Percentiles rank a stretch among this genome's conserved stretches.
phyloP scores from a whole-genome alignment of 2,888 invertebrate genomes.

The Baronia brevicornis region DNA sequence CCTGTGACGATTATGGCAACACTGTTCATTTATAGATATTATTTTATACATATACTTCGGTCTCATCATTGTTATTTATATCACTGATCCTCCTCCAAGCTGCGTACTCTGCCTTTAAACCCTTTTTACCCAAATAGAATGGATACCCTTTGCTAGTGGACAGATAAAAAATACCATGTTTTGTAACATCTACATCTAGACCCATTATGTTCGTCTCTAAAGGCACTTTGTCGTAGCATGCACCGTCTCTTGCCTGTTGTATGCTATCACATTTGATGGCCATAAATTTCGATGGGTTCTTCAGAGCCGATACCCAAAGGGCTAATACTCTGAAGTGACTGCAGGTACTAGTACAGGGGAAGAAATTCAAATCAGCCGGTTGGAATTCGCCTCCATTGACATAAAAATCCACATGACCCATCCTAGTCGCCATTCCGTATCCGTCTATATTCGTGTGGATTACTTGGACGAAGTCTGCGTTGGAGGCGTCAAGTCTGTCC shows the following conservation, averaged over 20 bases:
- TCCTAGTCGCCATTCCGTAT: slow-evolving; percentile 56
- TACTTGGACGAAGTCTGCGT: slow-evolving; percentile 61
- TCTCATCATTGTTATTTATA: slow-evolving; percentile 47
- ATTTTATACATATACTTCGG: slow-evolving; percentile 50
- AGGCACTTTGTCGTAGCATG: slow-evolving; percentile 42
- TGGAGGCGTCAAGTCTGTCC: slow-evolving; percentile 44
- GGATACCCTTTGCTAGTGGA: slow-evolving; percentile 51
- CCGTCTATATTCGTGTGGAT: slow-evolving; percentile 67
- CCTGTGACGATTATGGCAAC: no score
- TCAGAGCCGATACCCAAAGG: slow-evolving; percentile 50
- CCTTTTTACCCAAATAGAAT: slow-evolving; percentile 50
- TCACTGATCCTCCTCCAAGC: slow-evolving; percentile 48
- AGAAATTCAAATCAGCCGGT: slow-evolving; percentile 48
- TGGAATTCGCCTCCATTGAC: slow-evolving; percentile 65
- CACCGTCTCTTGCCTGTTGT: slow-evolving; percentile 52
- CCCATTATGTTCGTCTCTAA: slow-evolving; percentile 48
- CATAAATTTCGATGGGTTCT: slow-evolving; percentile 49
- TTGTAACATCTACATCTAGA: slow-evolving; percentile 33
- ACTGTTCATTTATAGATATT: no score
- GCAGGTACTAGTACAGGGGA: slow-evolving; percentile 54
- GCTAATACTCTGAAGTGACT: slow-evolving; percentile 56
- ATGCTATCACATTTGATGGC: slow-evolving; percentile 48
- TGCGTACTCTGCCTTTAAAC: slow-evolving; percentile 43
- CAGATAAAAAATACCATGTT: slow-evolving; percentile 52
- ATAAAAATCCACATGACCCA: slow-evolving; percentile 64